A percentile compares a stretch with the other conserved stretches of the same genome.
phyloP scores from a whole-genome alignment of 2,888 invertebrate species.

The Philereme vetulata region DNA sequence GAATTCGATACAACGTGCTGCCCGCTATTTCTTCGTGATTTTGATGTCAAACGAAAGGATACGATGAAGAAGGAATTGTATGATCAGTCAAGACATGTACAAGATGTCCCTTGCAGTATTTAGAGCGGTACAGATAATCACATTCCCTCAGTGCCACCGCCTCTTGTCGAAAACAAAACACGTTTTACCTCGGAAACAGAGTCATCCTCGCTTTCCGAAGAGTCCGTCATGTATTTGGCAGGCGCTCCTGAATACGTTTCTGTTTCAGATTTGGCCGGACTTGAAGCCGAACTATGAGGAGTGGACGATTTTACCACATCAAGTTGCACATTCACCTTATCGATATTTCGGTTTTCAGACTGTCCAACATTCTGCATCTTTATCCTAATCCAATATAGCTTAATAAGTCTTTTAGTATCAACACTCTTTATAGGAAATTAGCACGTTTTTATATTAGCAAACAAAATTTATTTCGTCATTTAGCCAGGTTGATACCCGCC shows the following conservation, averaged over 20 bases:
- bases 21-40: conserved; percentile 56
- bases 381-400: conserved; percentile 86
- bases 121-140: conserved; percentile 84
- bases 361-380: conserved; percentile 97
- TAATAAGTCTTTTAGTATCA: conserved; percentile 82
- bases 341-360: conserved; percentile 92
- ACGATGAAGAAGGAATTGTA: conserved; percentile 63
- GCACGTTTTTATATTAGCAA: conserved; percentile 83
- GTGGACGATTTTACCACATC: conserved; percentile 89
- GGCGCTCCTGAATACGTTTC: conserved; percentile 93
- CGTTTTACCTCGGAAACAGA: conserved; percentile 96
- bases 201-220: conserved; percentile 98
- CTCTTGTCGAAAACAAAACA: conserved; percentile 81
- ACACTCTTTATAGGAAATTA: conserved; percentile 81
- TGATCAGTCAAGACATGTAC: conserved; percentile 77
- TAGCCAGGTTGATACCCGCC: conserved; percentile 89
- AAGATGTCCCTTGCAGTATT: conserved; percentile 88
- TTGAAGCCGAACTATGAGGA: conserved; percentile 93
- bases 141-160: conserved; percentile 81
- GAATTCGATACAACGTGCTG: conserved; percentile 66
- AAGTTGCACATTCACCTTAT: conserved; percentile 90
- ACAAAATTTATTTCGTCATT: conserved; percentile 86
- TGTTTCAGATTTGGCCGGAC: conserved; percentile 93
- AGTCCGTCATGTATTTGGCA: conserved; percentile 95
- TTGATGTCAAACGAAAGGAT: conserved; percentile 56